Percentiles rank a stretch among this genome's conserved stretches.
phyloP scores from a whole-genome alignment of 2,113 vertebrate species.

The Picathartes gymnocephalus region DNA sequence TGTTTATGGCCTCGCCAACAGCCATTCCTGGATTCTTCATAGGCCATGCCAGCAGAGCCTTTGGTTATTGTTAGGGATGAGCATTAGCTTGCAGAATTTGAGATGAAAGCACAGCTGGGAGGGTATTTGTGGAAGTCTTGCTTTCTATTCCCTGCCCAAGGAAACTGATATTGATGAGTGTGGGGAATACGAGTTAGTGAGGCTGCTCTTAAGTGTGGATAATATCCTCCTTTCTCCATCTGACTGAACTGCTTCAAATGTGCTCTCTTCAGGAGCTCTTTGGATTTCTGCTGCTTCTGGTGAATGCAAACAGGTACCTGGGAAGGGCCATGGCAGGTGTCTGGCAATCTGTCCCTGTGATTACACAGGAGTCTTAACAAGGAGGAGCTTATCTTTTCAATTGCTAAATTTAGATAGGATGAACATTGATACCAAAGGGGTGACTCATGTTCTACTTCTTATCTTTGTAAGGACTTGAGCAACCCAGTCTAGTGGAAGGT shows the following conservation, averaged over 20 bases:
- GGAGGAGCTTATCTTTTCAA: background rate
- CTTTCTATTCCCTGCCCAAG: background rate
- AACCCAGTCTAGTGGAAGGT: no score
- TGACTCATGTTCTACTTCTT: background rate
- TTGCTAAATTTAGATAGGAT: background rate
- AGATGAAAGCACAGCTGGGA: background rate
- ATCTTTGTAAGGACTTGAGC: background rate
- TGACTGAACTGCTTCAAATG: background rate
- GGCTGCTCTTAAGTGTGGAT: background rate
- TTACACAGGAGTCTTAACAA: background rate
- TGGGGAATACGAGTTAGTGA: background rate
- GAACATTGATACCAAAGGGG: background rate
- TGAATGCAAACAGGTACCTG: background rate
- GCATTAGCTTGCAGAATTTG: background rate
- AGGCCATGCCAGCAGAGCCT: background rate
- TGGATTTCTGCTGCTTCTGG: background rate
- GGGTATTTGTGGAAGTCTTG: background rate
- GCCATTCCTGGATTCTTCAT: background rate
- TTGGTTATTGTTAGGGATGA: background rate
- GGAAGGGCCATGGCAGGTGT: fast-evolving
- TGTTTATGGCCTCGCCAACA: background rate
- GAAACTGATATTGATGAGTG: background rate
- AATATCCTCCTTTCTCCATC: background rate
- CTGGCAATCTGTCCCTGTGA: background rate
- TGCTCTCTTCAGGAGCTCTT: background rate